These are phyloP conservation scores for Allenopithecus nigroviridis DNA, from an alignment of 2,797 vertebrate genomes.

Conservation along the genomic window DNA sequence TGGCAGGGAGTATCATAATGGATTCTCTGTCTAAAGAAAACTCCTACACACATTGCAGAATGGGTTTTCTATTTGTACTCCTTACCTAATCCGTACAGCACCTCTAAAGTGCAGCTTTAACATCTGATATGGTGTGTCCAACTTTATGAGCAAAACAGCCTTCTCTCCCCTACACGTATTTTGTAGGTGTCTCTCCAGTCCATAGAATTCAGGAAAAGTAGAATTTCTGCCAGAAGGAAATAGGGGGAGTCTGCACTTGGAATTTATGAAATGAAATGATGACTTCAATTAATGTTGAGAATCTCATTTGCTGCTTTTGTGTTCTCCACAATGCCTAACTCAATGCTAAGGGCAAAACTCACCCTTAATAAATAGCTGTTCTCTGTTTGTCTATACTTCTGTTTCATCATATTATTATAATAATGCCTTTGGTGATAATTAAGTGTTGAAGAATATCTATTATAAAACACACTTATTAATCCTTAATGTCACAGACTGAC, in stretches of 20 bases:
- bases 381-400: neutral
- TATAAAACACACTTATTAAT: conserved; percentile 49
- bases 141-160: neutral
- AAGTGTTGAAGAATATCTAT: conserved; percentile 39
- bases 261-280: neutral
- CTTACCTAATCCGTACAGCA: neutral
- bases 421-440: conserved; percentile 45
- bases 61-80: neutral
- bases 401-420: conserved; percentile 45
- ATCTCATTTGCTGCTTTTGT: conserved; percentile 40
- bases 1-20: neutral
- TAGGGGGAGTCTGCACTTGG: neutral
- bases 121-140: neutral
- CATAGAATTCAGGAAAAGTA: neutral
- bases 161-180: neutral
- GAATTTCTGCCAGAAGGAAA: neutral
- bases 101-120: neutral
- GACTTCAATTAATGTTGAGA: neutral
- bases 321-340: neutral
- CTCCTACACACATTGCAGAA: neutral
- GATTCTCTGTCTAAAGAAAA: conserved; percentile 10
- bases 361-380: conserved; percentile 19
- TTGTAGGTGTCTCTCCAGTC: neutral
- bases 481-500: neutral
- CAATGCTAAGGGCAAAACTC: neutral